Evolutionary conservation across 2,888 invertebrate genomes (phyloP), one percentile per base, ranked within the genome.

Genomic region (Tanypteryx hageni): DNA sequence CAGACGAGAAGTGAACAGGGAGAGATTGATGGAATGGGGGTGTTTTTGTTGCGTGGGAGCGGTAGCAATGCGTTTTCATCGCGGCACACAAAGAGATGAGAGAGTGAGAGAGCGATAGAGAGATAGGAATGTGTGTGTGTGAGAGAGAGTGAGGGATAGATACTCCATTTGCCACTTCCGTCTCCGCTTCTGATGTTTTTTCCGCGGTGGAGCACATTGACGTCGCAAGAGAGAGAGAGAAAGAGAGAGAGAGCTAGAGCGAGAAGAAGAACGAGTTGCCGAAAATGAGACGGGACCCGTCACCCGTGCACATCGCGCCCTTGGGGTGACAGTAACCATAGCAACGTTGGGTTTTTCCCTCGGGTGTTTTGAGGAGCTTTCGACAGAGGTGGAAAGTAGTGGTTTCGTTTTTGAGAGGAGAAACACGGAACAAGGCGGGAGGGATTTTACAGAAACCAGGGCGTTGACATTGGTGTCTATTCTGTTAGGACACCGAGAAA

Each of bases 231-330:
- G 18, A 57, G 57, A 3, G 44, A 44, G 16, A 16, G 18, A 7
- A 11, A 14, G 18, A 57, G 13, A 14, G 56, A 9, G 5, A 89
- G 59, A 31, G 89, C 44, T 44, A 44, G 22, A 58, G 44, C 1
- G 44, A 44, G 44, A 44, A 44, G 22, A 58, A 61, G 89, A 64
- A 31, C 64, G 68, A 61, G 27, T 31, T 18, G 31, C 86, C 86
- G 61, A 86, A 86, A 86, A 86, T 86, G 86, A 86, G 86, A 31
- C 86, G 27, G 58, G 59, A 59, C 61, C 59, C 89, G 89, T 89
- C 89, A 89, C 31, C 68, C 89, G 89, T 89, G 64, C 89, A 64
- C 61, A 64, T 13, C 59, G 3, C 27, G 27, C 64, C 89, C 64
- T 9, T 14, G 89, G 31, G 64, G 64, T 18, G 64, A 64, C 64